Percentiles rank a stretch among this genome's conserved stretches.
Evolutionary conservation across 2,797 vertebrate genomes (phyloP).

Genomic region (Micrastur ruficollis): DNA sequence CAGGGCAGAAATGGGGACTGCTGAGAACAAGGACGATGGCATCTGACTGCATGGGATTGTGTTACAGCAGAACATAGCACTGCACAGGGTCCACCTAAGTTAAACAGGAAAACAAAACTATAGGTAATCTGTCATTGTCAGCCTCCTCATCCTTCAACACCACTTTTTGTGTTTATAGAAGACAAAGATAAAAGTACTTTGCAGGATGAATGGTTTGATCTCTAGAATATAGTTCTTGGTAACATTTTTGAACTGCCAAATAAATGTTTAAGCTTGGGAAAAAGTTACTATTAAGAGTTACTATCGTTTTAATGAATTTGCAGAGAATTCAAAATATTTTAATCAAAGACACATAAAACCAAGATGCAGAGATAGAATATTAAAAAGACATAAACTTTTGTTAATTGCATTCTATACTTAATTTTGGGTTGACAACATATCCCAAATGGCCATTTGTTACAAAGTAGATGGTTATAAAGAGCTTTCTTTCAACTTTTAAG

Average conservation of each 20-base stretch:
- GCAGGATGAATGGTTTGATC: constrained; percentile 11
- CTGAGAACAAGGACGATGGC: background rate
- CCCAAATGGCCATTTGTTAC: background rate
- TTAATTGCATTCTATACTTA: background rate
- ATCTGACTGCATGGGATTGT: background rate
- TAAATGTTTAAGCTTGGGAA: background rate
- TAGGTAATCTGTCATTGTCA: constrained; percentile 68
- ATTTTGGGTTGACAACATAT: background rate
- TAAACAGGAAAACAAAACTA: constrained; percentile 54
- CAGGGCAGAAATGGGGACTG: background rate
- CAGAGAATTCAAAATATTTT: background rate
- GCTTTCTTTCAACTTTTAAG: background rate
- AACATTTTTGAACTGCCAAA: constrained; percentile 15
- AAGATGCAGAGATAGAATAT: background rate
- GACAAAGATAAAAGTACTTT: constrained; percentile 43
- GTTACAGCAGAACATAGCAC: constrained; percentile 21
- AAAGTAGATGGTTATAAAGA: background rate
- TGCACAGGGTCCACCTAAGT: constrained; percentile 18
- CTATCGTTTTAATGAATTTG: background rate
- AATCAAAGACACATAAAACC: background rate
- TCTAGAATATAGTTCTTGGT: background rate
- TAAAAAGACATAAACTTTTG: background rate
- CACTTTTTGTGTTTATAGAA: constrained; percentile 33
- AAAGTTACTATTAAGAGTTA: background rate
- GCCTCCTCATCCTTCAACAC: constrained; percentile 4